These are phyloP conservation scores for Cyprinodon tularosa DNA, from an alignment of 2,113 vertebrate genomes.

Conservation along the genomic window DNA sequence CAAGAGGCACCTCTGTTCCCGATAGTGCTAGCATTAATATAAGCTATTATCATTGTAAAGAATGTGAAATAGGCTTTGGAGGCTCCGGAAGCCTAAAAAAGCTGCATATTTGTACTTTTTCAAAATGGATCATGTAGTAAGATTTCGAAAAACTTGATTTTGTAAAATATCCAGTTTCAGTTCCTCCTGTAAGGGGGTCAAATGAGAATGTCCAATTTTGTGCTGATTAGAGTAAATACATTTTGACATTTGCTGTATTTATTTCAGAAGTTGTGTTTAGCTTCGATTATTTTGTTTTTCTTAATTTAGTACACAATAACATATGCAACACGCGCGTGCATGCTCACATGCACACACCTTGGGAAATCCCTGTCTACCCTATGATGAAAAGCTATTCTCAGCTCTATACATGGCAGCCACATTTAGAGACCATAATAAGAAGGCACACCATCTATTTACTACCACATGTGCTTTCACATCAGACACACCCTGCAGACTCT, in stretches of 20 bases:
- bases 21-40: too few relatives aligned
- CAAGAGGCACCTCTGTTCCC: too few relatives aligned
- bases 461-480: conserved; percentile 25
- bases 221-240: neutral
- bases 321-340: neutral
- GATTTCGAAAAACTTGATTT: neutral
- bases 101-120: neutral
- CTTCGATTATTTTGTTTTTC: too few relatives aligned
- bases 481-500: conserved; percentile 57
- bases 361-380: conserved; percentile 26
- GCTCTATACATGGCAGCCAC: conserved; percentile 53
- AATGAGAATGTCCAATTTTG: neutral
- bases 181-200: neutral
- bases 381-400: conserved; percentile 28
- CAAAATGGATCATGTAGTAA: neutral
- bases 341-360: neutral
- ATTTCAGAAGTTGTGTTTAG: too few relatives aligned
- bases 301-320: neutral
- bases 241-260: neutral
- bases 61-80: too few relatives aligned
- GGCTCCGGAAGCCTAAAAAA: neutral
- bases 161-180: neutral
- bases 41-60: too few relatives aligned
- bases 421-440: conserved; percentile 49
- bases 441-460: conserved; percentile 41